Evolutionary conservation across 2,797 vertebrate species (phyloP).

Genomic region (Phalloptychus januarius): DNA sequence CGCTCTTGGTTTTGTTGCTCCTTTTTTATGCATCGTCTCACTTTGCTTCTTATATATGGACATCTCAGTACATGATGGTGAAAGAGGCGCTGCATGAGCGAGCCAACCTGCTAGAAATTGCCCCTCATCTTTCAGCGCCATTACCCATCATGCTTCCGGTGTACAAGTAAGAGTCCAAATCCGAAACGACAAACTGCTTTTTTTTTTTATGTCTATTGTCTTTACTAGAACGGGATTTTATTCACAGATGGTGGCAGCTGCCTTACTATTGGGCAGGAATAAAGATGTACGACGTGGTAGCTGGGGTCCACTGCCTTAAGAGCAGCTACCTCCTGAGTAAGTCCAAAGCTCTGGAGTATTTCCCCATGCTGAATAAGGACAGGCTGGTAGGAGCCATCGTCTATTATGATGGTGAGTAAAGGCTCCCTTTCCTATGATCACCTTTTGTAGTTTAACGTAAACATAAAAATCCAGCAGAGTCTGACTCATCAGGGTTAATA

Average conservation of each 20-base stretch:
- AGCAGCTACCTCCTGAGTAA: constrained; percentile 96
- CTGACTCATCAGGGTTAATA: not conserved
- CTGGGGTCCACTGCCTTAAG: constrained; percentile 91
- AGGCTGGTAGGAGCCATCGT: constrained; percentile 94
- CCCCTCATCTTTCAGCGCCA: constrained; percentile 92
- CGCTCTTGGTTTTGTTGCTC: not conserved
- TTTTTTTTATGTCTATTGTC: not conserved
- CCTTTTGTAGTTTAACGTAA: constrained; percentile 40
- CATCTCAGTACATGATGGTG: constrained; percentile 92
- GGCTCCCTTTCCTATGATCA: too few species aligned
- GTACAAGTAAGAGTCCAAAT: constrained; percentile 89
- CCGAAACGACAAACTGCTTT: rapidly evolving
- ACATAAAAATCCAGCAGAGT: constrained; percentile 30
- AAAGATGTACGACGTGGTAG: constrained; percentile 95
- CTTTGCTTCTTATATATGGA: not conserved
- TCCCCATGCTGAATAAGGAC: constrained; percentile 96
- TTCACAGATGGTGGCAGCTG: constrained; percentile 95
- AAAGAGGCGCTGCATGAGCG: constrained; percentile 96
- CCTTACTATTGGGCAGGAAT: constrained; percentile 98
- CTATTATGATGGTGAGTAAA: constrained; percentile 93
- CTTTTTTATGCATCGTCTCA: not conserved
- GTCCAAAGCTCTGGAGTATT: constrained; percentile 90
- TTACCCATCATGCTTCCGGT: constrained; percentile 98
- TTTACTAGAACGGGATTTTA: not conserved
- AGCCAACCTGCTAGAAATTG: constrained; percentile 93